Conservation (phyloP, 1,140 invertebrate species). For the Capitella teleta region DNA sequence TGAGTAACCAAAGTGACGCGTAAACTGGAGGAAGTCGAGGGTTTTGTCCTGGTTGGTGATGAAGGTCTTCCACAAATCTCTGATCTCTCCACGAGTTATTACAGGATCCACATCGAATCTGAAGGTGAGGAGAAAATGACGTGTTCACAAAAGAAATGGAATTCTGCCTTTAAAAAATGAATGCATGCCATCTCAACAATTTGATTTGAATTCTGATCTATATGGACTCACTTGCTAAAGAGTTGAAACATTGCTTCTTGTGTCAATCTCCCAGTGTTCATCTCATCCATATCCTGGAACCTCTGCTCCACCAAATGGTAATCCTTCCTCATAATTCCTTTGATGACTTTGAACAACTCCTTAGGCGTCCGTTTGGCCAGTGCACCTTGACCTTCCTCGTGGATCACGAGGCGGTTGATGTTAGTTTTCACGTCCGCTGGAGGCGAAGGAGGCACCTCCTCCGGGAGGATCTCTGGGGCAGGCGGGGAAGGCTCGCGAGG, state of each 20-base stretch:
- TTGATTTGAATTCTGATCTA: background rate
- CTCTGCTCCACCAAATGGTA: conserved; percentile 32
- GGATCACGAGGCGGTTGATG: background rate
- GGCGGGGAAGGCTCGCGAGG: background rate
- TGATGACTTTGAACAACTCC: conserved; percentile 31
- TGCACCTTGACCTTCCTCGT: conserved; percentile 11
- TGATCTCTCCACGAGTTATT: conserved; percentile 37
- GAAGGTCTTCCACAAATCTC: conserved; percentile 38
- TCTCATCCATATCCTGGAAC: conserved; percentile 34
- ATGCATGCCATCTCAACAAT: background rate
- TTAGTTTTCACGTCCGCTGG: background rate
- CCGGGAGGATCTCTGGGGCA: background rate
- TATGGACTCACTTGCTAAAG: conserved; percentile 14
- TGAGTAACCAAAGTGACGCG: conserved; percentile 40
- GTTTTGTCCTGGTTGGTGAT: conserved; percentile 38
- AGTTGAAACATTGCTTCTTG: conserved; percentile 38
- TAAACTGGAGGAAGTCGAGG: conserved; percentile 38
- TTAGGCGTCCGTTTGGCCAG: conserved; percentile 12
- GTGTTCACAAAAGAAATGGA: too few species aligned
- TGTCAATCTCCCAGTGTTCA: conserved; percentile 29
- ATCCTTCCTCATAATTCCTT: conserved; percentile 25
- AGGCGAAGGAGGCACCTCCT: conserved; percentile 1
- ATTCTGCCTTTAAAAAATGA: too few species aligned
- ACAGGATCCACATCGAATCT: conserved; percentile 35
- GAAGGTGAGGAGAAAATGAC: too few species aligned